Evolutionary conservation across 2,888 invertebrate genomes (phyloP).

Genomic region (Cyaniris semiargus): DNA sequence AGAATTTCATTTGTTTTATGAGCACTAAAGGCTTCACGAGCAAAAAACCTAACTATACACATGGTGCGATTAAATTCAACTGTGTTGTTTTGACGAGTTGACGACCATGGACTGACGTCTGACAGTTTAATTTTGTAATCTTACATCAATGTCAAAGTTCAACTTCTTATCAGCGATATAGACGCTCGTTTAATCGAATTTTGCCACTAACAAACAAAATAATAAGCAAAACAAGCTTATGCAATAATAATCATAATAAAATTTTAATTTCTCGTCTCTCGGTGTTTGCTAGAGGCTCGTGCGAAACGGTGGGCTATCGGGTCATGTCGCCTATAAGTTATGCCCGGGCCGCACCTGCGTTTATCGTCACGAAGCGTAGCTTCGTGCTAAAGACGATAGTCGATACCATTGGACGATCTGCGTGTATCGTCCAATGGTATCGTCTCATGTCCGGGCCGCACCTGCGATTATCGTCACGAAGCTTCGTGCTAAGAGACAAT

Average conservation of each 20-base stretch:
- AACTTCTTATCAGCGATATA: slow-evolving; percentile 45
- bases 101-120: neutral
- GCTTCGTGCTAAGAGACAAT: too few species aligned
- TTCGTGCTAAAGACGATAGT: too few species aligned
- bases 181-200: slow-evolving; percentile 56
- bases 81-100: slow-evolving; percentile 24
- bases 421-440: too few species aligned
- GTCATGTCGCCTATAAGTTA: too few species aligned
- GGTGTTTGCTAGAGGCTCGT: too few species aligned
- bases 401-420: too few species aligned
- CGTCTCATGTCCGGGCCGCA: too few species aligned
- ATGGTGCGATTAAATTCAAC: slow-evolving; percentile 50
- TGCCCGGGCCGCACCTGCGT: too few species aligned
- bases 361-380: too few species aligned
- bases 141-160: slow-evolving; percentile 77
- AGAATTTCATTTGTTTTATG: slow-evolving; percentile 82
- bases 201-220: slow-evolving; percentile 32
- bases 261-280: too few species aligned
- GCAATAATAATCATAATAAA: slow-evolving; percentile 15
- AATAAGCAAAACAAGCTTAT: slow-evolving; percentile 34
- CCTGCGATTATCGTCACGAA: too few species aligned
- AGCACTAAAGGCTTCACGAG: slow-evolving; percentile 81
- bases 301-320: too few species aligned
- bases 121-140: slow-evolving; percentile 41
- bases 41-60: slow-evolving; percentile 82